Percentiles rank a stretch among this genome's conserved stretches.
phyloP scores from a whole-genome alignment of 2,888 invertebrate species.

The Drosophila tripunctata region DNA sequence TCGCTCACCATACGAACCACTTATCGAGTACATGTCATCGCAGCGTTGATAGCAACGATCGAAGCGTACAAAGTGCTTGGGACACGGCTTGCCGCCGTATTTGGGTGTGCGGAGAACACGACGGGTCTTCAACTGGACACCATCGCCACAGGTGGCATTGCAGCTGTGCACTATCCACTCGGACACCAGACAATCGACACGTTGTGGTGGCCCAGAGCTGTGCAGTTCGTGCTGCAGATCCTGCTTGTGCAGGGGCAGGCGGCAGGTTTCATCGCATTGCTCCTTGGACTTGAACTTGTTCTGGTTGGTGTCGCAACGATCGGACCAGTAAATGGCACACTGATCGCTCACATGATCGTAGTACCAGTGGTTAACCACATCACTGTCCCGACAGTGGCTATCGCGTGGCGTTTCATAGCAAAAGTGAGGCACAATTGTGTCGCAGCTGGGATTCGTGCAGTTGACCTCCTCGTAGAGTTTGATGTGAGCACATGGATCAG shows the following conservation, averaged over 20 bases:
- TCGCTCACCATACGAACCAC: slow-evolving; percentile 59
- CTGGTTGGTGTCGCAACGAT: slow-evolving; percentile 93
- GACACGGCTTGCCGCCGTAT: slow-evolving; percentile 86
- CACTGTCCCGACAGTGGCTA: slow-evolving; percentile 91
- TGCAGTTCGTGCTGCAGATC: slow-evolving; percentile 71
- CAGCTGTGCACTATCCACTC: slow-evolving; percentile 85
- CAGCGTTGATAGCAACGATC: slow-evolving; percentile 83
- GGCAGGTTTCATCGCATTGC: slow-evolving; percentile 89
- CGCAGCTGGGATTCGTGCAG: slow-evolving; percentile 81
- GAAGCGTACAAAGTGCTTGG: slow-evolving; percentile 84
- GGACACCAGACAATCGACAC: slow-evolving; percentile 85
- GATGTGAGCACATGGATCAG: slow-evolving; percentile 81
- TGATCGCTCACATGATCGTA: slow-evolving; percentile 89
- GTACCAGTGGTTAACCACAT: slow-evolving; percentile 92
- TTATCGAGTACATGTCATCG: slow-evolving; percentile 81
- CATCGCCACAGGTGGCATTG: slow-evolving; percentile 85
- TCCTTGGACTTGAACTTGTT: slow-evolving; percentile 93
- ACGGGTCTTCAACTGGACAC: slow-evolving; percentile 85
- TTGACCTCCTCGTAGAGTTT: slow-evolving; percentile 80
- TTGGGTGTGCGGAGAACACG: slow-evolving; percentile 84
- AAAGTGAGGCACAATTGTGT: slow-evolving; percentile 73
- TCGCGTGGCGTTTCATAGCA: slow-evolving; percentile 85
- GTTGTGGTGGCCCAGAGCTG: slow-evolving; percentile 54
- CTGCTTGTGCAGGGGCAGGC: slow-evolving; percentile 74
- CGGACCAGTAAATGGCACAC: slow-evolving; percentile 93